Evolutionary conservation across 2,113 vertebrate species (phyloP).

Genomic region (Varanus salvator): DNA sequence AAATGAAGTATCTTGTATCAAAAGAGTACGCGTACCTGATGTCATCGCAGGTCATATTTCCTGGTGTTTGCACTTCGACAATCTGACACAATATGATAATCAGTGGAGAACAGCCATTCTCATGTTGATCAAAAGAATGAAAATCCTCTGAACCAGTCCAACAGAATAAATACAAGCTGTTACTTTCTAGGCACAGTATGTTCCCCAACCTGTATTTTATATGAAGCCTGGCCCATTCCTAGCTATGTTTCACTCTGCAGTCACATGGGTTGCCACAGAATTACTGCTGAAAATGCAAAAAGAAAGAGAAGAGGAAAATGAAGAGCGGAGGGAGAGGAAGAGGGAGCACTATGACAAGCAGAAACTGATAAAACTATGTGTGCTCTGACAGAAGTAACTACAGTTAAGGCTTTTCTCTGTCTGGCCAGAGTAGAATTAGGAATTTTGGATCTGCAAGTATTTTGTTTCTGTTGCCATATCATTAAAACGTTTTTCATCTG

Average conservation of each 20-base stretch:
- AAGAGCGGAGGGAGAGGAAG: too few species aligned
- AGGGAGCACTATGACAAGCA: too few species aligned
- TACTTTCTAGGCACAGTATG: background rate
- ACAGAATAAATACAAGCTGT: background rate
- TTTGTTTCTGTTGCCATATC: too few species aligned
- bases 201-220: too few species aligned
- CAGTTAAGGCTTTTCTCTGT: too few species aligned
- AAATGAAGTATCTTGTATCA: slow-evolving; percentile 8
- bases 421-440: too few species aligned
- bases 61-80: background rate
- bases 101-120: background rate
- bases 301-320: too few species aligned
- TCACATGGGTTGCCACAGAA: background rate
- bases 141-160: background rate
- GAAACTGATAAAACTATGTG: too few species aligned
- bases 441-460: too few species aligned
- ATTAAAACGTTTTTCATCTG: too few species aligned
- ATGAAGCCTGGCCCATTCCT: background rate
- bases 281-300: too few species aligned
- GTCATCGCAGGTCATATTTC: background rate
- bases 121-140: background rate
- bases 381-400: too few species aligned
- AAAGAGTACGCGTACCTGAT: background rate
- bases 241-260: background rate
- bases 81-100: background rate